Conservation (phyloP, 1,140 invertebrate species). For the Eriocheir sinensis region DNA sequence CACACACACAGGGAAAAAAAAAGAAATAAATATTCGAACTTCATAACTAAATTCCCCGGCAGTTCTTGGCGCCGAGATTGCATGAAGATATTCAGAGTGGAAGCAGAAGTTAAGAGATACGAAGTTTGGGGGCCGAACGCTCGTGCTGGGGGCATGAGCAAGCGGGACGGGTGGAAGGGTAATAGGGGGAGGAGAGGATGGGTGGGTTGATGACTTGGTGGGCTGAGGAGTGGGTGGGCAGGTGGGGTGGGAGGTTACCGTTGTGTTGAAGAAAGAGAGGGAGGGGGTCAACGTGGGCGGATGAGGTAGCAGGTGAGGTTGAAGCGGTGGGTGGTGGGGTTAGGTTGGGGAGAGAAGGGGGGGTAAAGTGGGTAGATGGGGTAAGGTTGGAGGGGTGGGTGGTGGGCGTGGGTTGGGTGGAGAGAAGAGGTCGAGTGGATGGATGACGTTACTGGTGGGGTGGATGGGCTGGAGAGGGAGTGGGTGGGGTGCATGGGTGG, state of each 20-base stretch:
- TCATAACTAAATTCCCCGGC: not conserved
- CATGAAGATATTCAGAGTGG: conserved; percentile 5
- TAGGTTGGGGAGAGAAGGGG: too few species aligned
- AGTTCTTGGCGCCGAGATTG: conserved; percentile 20
- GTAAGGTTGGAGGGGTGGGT: not conserved
- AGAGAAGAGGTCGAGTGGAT: not conserved
- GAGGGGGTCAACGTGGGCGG: too few species aligned
- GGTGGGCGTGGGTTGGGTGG: not conserved
- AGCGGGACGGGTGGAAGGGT: too few species aligned
- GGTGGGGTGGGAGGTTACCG: too few species aligned
- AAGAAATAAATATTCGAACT: too few species aligned
- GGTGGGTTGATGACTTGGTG: too few species aligned
- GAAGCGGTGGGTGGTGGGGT: too few species aligned
- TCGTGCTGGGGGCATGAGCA: not conserved
- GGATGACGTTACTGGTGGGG: not conserved
- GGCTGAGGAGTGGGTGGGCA: too few species aligned
- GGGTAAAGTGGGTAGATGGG: too few species aligned
- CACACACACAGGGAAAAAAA: not conserved
- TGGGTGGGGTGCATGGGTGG: not conserved
- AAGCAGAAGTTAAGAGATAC: not conserved
- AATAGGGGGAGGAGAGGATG: too few species aligned
- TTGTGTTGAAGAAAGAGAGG: too few species aligned
- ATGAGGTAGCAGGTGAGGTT: too few species aligned
- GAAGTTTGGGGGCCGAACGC: not conserved
- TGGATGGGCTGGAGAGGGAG: not conserved